Conservation (phyloP, 2,113 vertebrate species). For the Stomatorhinus ivindoensis region DNA sequence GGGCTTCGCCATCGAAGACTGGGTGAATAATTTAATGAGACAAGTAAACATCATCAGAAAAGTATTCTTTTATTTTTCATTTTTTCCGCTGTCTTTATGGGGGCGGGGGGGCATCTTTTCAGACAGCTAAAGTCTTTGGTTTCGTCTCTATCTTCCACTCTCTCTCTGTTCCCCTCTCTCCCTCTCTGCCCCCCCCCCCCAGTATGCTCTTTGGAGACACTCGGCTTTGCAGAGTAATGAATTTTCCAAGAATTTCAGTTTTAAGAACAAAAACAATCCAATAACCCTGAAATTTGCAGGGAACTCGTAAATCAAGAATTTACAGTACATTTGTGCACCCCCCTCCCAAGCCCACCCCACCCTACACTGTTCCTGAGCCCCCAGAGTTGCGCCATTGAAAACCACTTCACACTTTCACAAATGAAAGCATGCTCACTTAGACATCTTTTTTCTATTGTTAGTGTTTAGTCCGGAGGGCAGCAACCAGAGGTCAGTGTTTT, state of each 20-base stretch:
- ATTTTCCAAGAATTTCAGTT: slow-evolving; percentile 12
- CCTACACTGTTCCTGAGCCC: neutral
- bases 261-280: slow-evolving; percentile 14
- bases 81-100: neutral
- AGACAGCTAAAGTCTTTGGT: neutral
- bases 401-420: neutral
- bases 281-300: slow-evolving; percentile 13
- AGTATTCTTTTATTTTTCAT: neutral
- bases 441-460: neutral
- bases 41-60: slow-evolving; percentile 63
- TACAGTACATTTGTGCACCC: neutral
- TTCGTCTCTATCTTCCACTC: neutral
- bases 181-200: neutral
- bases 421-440: neutral
- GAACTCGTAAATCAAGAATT: slow-evolving; percentile 18
- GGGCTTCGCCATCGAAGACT: slow-evolving; percentile 65
- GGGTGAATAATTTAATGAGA: slow-evolving; percentile 61
- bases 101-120: neutral
- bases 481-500: neutral
- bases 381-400: neutral
- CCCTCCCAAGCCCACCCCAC: neutral
- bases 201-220: neutral
- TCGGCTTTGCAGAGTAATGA: neutral
- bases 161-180: neutral
- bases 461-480: neutral